Evolutionary conservation across 37 sponge, comb jelly and placozoan species (phyloP), one percentile per base, ranked within the genome.

Genomic region (Oscarella lobularis): DNA sequence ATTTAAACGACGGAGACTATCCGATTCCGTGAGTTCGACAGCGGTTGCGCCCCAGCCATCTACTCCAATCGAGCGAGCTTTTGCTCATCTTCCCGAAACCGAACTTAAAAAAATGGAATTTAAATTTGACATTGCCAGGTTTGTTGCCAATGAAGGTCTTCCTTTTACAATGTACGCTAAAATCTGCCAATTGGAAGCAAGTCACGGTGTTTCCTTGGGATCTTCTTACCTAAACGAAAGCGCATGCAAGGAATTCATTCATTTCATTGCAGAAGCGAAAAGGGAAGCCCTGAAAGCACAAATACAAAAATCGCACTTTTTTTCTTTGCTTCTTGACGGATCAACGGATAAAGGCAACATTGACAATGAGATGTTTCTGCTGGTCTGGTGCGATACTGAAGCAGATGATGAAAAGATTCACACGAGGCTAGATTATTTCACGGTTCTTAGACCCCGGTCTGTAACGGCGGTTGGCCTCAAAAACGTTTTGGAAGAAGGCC

Each of bases 91-190:
- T 29, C 54, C 79, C 75, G 83, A 78, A 9, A 69, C 60, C 35
- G 87, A 79, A 66, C 78, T 60, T 36, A 79, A 41, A 1, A 38
- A 55, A 48, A 72, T 85, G 32, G 29, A 60, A 20, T 32, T 20
- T 30, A 80, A 80, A 67, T 85, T 80, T 78, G 86, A 86, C 37
- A 79, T 86, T 35, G 83, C 87, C 27, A 76, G 82, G 55, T 79
- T 82, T 33, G 75, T 77, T 30, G 83, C 87, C 76, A 79, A 33
- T 3, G 83, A 86, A 38, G 74, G 79, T 34, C 66, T 86, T 31
- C 36, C 83, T 3, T 86, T 79, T 74, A 41, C 39, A 27, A 86
- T 79, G 40, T 82, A 81, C 71, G 74, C 82, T 27, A 9, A 36
- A 2, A 82, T 79, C 31, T 78, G 79, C 55, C 66, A 78, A 67